Conservation (phyloP, 2,888 invertebrate species). For the Acrobasis consociella region DNA sequence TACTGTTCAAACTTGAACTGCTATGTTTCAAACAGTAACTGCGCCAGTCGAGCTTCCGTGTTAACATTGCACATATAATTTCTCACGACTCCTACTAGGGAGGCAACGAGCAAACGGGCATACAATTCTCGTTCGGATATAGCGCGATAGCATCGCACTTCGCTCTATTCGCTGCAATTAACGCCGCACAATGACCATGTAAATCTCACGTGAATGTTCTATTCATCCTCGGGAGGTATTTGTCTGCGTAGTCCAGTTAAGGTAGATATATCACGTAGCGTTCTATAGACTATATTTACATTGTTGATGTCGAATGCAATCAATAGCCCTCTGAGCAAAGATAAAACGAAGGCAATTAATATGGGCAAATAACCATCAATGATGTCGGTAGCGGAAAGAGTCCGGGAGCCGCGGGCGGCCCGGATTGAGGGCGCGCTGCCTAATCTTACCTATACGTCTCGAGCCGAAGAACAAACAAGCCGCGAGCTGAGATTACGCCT, state of each 20-base stretch:
- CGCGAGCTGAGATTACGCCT: conserved; percentile 76
- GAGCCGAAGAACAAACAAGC: conserved; percentile 80
- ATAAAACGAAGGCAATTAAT: conserved; percentile 55
- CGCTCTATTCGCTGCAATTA: conserved; percentile 78
- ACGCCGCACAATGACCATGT: conserved; percentile 78
- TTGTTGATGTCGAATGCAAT: conserved; percentile 26
- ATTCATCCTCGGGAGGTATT: conserved; percentile 54
- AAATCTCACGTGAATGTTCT: conserved; percentile 73
- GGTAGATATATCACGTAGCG: conserved; percentile 34
- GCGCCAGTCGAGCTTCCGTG: conserved; percentile 42
- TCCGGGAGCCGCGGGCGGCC: conserved; percentile 46
- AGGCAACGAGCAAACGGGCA: conserved; percentile 47
- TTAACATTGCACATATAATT: conserved; percentile 50
- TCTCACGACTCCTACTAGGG: conserved; percentile 48
- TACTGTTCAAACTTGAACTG: conserved; percentile 19
- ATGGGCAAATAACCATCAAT: conserved; percentile 46
- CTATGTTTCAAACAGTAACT: conserved; percentile 40
- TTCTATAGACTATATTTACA: conserved; percentile 2
- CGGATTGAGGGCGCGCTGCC: conserved; percentile 59
- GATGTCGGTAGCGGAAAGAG: conserved; percentile 51
- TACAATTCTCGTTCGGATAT: conserved; percentile 68
- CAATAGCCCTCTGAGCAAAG: conserved; percentile 32
- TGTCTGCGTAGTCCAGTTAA: conserved; percentile 45
- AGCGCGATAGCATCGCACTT: conserved; percentile 71
- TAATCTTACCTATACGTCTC: conserved; percentile 79